Evolutionary conservation across 1,140 invertebrate species (phyloP).

Genomic region (Acyrthosiphon pisum): DNA sequence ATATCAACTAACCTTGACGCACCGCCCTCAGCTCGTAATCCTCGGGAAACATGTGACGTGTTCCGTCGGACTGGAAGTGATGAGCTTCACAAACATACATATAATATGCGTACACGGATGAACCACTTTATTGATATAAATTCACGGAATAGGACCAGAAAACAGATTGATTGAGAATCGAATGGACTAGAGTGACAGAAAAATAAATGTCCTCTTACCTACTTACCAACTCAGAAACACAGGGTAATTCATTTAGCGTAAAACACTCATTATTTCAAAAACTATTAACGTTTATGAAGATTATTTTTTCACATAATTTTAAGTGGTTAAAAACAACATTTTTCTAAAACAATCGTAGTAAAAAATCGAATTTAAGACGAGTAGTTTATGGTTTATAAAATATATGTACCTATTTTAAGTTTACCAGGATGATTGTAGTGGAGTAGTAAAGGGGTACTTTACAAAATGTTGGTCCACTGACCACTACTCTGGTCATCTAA

Average conservation of each 20-base stretch:
- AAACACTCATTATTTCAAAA: not conserved
- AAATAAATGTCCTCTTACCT: not conserved
- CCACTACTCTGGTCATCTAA: no score
- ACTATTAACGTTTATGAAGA: not conserved
- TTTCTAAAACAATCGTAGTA: no score
- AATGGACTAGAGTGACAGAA: not conserved
- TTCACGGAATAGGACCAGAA: not conserved
- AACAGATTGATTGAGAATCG: not conserved
- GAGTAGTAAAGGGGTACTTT: no score
- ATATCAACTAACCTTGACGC: not conserved
- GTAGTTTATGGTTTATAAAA: no score
- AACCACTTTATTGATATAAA: not conserved
- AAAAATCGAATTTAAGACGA: no score
- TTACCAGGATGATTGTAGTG: no score
- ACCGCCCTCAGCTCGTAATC: not conserved
- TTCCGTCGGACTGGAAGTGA: not conserved
- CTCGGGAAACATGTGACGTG: not conserved
- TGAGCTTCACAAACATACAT: not conserved
- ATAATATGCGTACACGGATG: not conserved
- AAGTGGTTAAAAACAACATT: no score
- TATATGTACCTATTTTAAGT: no score
- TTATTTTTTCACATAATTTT: not conserved
- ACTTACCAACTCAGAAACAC: not conserved
- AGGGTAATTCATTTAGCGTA: not conserved
- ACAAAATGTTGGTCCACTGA: no score